Conservation (phyloP, 1,140 invertebrate genomes). For the Triops longicaudatus region DNA sequence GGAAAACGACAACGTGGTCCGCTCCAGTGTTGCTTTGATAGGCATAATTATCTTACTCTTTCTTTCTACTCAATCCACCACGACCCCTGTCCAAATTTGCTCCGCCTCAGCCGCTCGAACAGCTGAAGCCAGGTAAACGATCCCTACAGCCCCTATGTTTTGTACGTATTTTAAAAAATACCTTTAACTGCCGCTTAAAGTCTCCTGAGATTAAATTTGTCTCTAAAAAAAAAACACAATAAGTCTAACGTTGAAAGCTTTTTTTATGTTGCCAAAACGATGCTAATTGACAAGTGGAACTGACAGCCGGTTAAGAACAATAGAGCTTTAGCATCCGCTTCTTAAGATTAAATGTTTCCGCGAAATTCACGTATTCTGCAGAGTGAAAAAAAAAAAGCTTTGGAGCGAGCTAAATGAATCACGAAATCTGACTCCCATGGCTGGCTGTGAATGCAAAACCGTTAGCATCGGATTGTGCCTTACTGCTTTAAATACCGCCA, state of each 20-base stretch:
- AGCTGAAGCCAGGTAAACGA: not conserved
- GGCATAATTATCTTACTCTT: not conserved
- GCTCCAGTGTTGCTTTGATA: not conserved
- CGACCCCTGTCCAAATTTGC: not conserved
- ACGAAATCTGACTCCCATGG: not conserved
- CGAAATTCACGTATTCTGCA: not conserved
- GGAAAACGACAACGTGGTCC: not conserved
- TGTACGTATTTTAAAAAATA: no score
- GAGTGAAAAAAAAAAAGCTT: not conserved
- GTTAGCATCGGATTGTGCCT: not conserved
- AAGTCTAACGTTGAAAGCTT: no score
- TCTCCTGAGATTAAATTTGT: no score
- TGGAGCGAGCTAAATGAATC: not conserved
- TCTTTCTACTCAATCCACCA: not conserved
- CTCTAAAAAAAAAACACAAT: no score
- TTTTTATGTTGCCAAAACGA: no score
- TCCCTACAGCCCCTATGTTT: not conserved
- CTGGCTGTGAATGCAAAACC: not conserved
- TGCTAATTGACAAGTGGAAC: no score
- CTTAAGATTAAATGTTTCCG: not conserved
- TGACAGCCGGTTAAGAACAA: no score
- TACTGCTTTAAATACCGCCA: not conserved
- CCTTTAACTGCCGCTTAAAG: no score
- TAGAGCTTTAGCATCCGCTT: no score
- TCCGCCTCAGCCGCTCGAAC: not conserved